Evolutionary conservation across 1,140 invertebrate genomes (phyloP).

Genomic region (Radopholus similis): DNA sequence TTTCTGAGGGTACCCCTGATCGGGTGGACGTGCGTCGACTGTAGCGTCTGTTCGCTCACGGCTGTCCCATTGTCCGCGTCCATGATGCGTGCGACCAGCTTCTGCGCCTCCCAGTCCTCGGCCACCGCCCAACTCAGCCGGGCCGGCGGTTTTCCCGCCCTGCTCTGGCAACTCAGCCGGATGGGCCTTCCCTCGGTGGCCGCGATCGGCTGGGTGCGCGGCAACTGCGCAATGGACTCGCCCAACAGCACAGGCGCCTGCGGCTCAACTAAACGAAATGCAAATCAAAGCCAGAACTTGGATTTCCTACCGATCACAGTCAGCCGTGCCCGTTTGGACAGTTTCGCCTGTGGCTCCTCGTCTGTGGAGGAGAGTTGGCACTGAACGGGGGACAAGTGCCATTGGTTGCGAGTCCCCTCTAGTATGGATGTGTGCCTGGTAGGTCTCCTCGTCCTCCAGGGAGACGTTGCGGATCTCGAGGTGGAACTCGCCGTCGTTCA

Average conservation of each 20-base stretch:
- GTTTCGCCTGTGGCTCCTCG: constrained; percentile 5
- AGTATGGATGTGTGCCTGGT: neutral
- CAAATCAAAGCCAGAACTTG: neutral
- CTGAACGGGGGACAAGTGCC: neutral
- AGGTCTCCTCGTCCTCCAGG: constrained; percentile 13
- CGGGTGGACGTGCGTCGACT: neutral
- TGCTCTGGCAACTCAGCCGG: constrained; percentile 6
- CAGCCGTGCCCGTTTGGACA: constrained; percentile 8
- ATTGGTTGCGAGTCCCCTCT: neutral
- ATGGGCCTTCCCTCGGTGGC: constrained; percentile 14
- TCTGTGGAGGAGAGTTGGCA: constrained; percentile 22
- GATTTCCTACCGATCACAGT: constrained; percentile 5
- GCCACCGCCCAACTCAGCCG: constrained; percentile 19
- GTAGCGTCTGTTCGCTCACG: neutral
- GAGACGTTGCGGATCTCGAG: constrained; percentile 20
- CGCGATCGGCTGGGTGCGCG: constrained; percentile 11
- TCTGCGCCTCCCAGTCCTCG: constrained; percentile 18
- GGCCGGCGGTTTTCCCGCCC: constrained; percentile 14
- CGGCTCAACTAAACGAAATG: constrained; percentile 11
- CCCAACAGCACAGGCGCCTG: constrained; percentile 5
- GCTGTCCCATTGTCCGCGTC: neutral
- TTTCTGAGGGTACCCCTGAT: neutral
- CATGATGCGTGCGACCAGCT: constrained; percentile 5
- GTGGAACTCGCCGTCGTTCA: constrained; percentile 17
- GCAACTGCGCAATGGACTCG: neutral